Conservation (phyloP, 2,113 vertebrate genomes). For the Heteronetta atricapilla region DNA sequence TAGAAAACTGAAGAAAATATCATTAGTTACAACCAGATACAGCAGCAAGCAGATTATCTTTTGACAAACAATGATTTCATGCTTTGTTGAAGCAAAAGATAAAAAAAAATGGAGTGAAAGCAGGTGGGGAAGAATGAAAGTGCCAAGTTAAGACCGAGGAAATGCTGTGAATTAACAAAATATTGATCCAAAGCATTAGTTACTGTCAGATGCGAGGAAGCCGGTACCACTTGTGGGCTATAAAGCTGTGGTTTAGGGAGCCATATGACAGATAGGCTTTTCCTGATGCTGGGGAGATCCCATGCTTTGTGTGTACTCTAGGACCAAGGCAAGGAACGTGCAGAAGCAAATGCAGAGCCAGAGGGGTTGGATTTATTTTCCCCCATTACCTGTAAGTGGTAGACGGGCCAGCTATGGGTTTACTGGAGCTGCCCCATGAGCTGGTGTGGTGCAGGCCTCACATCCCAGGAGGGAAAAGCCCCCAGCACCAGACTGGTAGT, state of each 20-base stretch:
- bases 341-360: not conserved
- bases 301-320: not conserved
- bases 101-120: not conserved
- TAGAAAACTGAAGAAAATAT: not conserved
- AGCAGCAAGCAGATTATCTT: not conserved
- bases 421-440: not conserved
- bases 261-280: not conserved
- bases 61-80: slow-evolving; percentile 31
- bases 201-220: not conserved
- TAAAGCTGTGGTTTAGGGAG: not conserved
- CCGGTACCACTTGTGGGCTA: not conserved
- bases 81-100: slow-evolving; percentile 15
- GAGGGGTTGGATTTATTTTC: not conserved
- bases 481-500: not conserved
- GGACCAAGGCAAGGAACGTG: not conserved
- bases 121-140: not conserved
- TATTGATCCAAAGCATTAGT: not conserved
- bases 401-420: not conserved
- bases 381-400: not conserved
- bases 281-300: not conserved
- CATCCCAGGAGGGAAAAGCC: not conserved
- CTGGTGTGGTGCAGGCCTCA: not conserved
- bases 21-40: not conserved
- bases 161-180: slow-evolving; percentile 13
- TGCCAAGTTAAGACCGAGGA: not conserved